Evolutionary conservation across 2,113 vertebrate genomes (phyloP).

Genomic region (Tilapia sparmanii): DNA sequence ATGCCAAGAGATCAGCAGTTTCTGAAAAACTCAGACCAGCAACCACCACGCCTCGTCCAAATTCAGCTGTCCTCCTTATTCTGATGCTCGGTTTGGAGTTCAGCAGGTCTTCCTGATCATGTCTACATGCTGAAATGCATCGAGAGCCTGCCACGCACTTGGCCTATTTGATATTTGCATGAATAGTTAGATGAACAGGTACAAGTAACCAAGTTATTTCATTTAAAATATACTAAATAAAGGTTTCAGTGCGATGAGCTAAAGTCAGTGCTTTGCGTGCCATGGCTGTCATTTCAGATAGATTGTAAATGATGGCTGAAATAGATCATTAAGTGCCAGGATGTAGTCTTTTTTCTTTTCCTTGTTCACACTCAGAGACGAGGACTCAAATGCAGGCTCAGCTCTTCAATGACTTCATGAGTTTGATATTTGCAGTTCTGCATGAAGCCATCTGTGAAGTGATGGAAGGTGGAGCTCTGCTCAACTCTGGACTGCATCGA

Average conservation of each 20-base stretch:
- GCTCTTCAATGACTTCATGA: not conserved
- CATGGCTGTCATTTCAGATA: not conserved
- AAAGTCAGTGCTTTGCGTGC: fast-evolving
- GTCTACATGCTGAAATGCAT: not conserved
- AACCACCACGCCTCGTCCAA: not conserved
- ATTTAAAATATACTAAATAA: not conserved
- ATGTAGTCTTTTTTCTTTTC: fast-evolving
- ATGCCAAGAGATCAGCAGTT: not conserved
- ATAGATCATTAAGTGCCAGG: not conserved
- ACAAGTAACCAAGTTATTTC: not conserved
- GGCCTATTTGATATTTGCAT: not conserved
- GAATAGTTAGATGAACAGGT: not conserved
- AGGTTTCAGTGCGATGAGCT: not conserved
- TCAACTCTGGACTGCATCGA: too few species aligned
- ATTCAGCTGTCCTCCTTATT: not conserved
- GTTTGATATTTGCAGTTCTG: not conserved
- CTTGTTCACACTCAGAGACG: fast-evolving
- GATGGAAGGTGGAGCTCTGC: not conserved
- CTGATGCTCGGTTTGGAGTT: not conserved
- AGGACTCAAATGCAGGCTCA: not conserved
- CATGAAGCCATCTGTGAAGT: not conserved
- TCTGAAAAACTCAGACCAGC: not conserved
- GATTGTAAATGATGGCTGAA: not conserved
- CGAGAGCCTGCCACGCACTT: fast-evolving
- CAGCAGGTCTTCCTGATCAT: not conserved